Conservation (phyloP, 1,140 invertebrate species). For the Micrasema longulum region DNA sequence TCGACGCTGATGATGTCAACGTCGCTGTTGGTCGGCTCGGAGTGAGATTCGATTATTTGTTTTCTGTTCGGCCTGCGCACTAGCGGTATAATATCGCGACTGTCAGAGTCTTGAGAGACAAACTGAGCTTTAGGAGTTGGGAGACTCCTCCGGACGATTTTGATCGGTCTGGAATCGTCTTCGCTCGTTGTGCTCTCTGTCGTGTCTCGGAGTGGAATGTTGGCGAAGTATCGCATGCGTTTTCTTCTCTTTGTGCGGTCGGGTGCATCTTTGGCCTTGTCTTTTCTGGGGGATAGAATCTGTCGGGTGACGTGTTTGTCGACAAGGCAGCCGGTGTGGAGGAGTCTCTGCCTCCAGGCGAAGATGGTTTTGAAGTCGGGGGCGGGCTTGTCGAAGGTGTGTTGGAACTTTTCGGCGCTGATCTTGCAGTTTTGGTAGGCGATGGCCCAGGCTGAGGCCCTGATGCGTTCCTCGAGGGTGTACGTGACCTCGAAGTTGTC, state of each 20-base stretch:
- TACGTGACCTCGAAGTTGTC: constrained; percentile 64
- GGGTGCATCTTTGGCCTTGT: background rate
- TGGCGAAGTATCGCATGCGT: constrained; percentile 7
- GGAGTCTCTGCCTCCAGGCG: constrained; percentile 63
- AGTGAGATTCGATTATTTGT: background rate
- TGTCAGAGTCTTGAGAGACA: constrained; percentile 3
- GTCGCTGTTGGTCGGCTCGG: background rate
- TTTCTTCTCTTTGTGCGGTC: constrained; percentile 6
- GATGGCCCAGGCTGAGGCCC: constrained; percentile 64
- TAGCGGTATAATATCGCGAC: constrained; percentile 13
- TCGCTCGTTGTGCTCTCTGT: constrained; percentile 24
- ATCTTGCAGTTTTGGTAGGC: constrained; percentile 64
- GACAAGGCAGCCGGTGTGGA: constrained; percentile 63
- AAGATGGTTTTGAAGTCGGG: constrained; percentile 67
- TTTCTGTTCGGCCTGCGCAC: background rate
- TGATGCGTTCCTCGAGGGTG: constrained; percentile 63
- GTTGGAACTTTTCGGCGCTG: constrained; percentile 62
- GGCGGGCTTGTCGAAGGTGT: constrained; percentile 64
- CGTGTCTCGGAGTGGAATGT: constrained; percentile 4
- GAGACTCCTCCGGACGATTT: background rate
- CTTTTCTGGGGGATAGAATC: too few species aligned
- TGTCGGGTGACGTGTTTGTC: constrained; percentile 57
- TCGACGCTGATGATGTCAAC: background rate
- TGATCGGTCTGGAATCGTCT: background rate
- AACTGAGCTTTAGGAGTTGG: background rate